Evolutionary conservation across 1,140 invertebrate genomes (phyloP), one percentile per base, ranked within the genome.

Genomic region (Heliconius eleuchia): DNA sequence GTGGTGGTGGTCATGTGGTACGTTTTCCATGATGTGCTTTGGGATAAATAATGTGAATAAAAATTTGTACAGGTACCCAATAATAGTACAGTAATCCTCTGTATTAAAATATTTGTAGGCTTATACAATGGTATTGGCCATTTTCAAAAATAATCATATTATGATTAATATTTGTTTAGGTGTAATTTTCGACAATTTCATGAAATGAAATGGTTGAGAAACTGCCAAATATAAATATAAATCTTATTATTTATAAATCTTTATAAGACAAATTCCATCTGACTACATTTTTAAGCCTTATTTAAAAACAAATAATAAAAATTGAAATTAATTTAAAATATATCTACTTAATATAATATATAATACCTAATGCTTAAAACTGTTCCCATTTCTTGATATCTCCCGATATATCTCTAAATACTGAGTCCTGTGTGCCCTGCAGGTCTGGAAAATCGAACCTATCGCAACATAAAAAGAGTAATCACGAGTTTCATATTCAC

Each of bases 371-470:
- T 11, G 0, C 2, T n/a, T 4, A 23, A n/a, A 60, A n/a, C 23
- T 3, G 19, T 27, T 11, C 4, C 0, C 1, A 30, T 30, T 66
- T 66, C 27, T 18, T 6, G 11, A 55, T 42, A 52, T 75, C 46
- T 52, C 4, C 8, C 74, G 71, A 72, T 70, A 13, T 7, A 55
- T 73, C 30, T 73, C 70, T 71, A 37, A 50, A 75, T 50, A 27
- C 8, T 27, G 23, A 30, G 30, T 74, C 74, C 30, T 78, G 71
- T 82, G 60, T 76, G 57, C 23, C 30, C 16, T 34, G 71, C 34
- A 34, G 34, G 34, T 83, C 42, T 55, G 66, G 74, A 78, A 83
- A 77, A 85, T 85, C 82, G 82, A 85, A 83, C 46, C 73, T 37
- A 11, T 50, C 42, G 57, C 42, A 76, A 55, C 46, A 60, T 74